Base-by-base conservation (phyloP, 2,888 invertebrate species). In the Pycnomerus fuliginosus region DNA sequence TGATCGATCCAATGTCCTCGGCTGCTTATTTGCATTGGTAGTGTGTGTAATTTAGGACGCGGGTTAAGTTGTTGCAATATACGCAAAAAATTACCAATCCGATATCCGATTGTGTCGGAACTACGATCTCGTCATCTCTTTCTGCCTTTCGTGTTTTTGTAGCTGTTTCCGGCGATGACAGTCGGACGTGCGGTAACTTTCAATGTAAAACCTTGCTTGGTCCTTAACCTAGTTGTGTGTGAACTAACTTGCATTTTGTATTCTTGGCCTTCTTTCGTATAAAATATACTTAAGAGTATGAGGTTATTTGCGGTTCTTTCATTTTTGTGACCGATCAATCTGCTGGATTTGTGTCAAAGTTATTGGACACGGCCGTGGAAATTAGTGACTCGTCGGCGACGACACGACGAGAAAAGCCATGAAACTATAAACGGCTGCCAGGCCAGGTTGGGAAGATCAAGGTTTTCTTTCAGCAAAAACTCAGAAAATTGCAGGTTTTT, bases 221-320 rank as follows among this genome's bases (percentile, higher is more conserved):
- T 69, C 71, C 71, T 71, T 71, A 69, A 71, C 71, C 71, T 60
- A 71, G 65, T 70, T 71, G 66, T 65, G 64, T 66, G 66, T 60
- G 69, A 68, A 70, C 66, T 56, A 62, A 66, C 61, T 64, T 67
- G 67, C 68, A 67, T 68, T 68, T 66, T 57, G 64, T 67, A 69
- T 65, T 65, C 68, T 67, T 68, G 67, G 68, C 69, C 69, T 70
- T 69, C 68, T 68, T 69, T 67, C 48, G 42, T 38, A 41, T 44
- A 55, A 58, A 57, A 52, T 40, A 11, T 16, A 16, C n/a, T 4
- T 8, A 3, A 31, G 10, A 31, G 7, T 7, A 16, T 59, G 52
- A 57, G 60, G 55, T 58, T 57, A 53, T 39, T 34, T 48, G 48
- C 48, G 51, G 47, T 50, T 42, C 27, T 33, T 42, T 36, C 39